These are phyloP conservation scores for Mnemiopsis leidyi DNA, from an alignment of 37 sponge, comb jelly and placozoan genomes.

Conservation along the genomic window DNA sequence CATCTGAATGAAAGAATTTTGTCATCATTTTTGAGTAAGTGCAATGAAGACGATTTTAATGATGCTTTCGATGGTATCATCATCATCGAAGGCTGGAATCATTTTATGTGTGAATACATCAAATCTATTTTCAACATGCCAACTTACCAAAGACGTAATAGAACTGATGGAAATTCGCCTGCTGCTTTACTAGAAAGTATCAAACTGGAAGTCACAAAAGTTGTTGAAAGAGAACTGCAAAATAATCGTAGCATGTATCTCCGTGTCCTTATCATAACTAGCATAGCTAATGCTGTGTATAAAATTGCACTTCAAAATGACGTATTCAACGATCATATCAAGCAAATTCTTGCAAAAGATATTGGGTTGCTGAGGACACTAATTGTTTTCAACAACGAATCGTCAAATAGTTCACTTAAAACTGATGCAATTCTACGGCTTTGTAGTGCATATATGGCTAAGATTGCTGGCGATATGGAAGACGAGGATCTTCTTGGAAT, in stretches of 20 bases:
- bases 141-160: constrained; percentile 33
- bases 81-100: constrained; percentile 30
- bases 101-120: constrained; percentile 58
- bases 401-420: neutral
- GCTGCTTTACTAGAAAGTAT: neutral
- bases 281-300: neutral
- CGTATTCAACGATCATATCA: neutral
- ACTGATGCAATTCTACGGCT: constrained; percentile 27
- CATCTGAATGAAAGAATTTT: neutral
- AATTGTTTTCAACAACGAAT: neutral
- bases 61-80: constrained; percentile 38
- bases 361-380: constrained; percentile 9
- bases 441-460: constrained; percentile 47
- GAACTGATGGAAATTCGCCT: neutral
- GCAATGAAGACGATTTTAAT: neutral
- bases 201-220: neutral
- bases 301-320: constrained; percentile 23
- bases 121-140: neutral
- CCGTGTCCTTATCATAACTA: constrained; percentile 2
- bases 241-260: constrained; percentile 13
- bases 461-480: constrained; percentile 14
- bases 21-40: neutral
- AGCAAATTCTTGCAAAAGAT: neutral
- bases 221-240: neutral
- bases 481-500: neutral